Base-by-base conservation (phyloP, 2,797 vertebrate species). In the Chloroceryle inda region DNA sequence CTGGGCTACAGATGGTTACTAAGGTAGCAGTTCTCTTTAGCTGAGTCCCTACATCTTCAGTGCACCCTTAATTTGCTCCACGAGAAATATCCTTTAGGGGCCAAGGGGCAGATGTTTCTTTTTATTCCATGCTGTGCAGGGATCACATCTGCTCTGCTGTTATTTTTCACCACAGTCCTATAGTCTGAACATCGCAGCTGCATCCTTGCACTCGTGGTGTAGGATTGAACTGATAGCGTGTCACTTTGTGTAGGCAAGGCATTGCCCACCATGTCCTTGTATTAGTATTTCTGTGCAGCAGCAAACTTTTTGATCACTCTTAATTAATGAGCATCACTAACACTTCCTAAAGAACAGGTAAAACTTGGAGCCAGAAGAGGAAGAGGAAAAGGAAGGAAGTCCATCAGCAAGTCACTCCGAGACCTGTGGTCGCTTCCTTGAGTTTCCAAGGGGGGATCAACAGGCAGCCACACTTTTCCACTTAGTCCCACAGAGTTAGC, bases 91-190 rank as follows among this genome's bases (percentile, higher is more conserved):
- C 82, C 89, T 94, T 92, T 69, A 95, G 89, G 91, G 95, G 89
- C 95, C 85, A 96, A 96, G 86, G 94, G 88, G 86, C 95, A 96
- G 91, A 94, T 92, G 88, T 92, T 96, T 89, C 91, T 87, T 94
- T 96, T 95, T 90, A 94, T 92, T 92, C 88, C 85, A 56, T 2
- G 6, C 91, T 71, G 85, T 63, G 59, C 77, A 86, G 77, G 88
- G 88, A 89, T 42, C 73, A 58, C 85, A 90, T 91, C 94, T 94
- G 94, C 79, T 95, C 83, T 49, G 69, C 85, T 94, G 47, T 91
- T 93, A 47, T 92, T 82, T 94, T 85, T 91, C 73, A 93, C 86
- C 91, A 92, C 71, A 52, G 61, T 67, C 92, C 77, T 72, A 63
- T 35, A 62, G 58, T 13, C 66, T 69, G 79, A 96, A 55, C 56